Evolutionary conservation across 2,888 invertebrate genomes (phyloP), one percentile per base, ranked within the genome.

Genomic region (Oscheius sp.): DNA sequence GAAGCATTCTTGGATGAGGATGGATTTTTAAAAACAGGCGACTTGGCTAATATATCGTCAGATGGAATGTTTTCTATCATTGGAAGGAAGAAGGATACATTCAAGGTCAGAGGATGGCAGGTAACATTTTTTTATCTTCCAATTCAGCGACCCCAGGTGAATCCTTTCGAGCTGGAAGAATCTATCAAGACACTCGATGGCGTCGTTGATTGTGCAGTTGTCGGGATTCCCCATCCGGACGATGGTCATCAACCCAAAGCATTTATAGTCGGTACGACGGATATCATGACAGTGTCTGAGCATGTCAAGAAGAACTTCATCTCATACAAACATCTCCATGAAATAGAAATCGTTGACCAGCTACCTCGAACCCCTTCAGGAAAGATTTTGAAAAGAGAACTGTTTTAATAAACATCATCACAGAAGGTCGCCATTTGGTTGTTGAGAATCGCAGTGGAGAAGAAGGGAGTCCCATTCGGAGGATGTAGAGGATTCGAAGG

Each of bases 31-130:
- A 22, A 47, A 24, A 59, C 59, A 0, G 71, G 71, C 0, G 75
- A 80, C 20, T 22, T 80, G 32, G 68, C 59, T 45, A 45, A 44
- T 9, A 59, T 70, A 3, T 59, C 57, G 20, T 41, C 30, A 0
- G 57, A 68, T 3, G 68, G 67, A 6, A 30, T 56, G 4, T 24
- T 73, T 9, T 44, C 44, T 3, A 76, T 80, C 9, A 56, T 62
- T 0, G 77, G 80, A 47, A 66, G 80, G 28, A 64, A 51, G n/a
- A 80, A 80, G 49, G 77, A 78, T 30, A 80, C 77, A 69, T 74
- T 80, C 50, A 80, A 80, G 67, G 70, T 80, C 0, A 62, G 71
- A 9, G 75, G 75, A 28, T 77, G 77, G 77, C 77, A 77, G 68
- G 77, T 77, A 33, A 28, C 41, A 3, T 41, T 12, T 12, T 41